A percentile compares a stretch with the other conserved stretches of the same genome.
These are phyloP conservation scores for Melinaea marsaeus DNA, from an alignment of 2,888 invertebrate genomes.

Conservation along the genomic window DNA sequence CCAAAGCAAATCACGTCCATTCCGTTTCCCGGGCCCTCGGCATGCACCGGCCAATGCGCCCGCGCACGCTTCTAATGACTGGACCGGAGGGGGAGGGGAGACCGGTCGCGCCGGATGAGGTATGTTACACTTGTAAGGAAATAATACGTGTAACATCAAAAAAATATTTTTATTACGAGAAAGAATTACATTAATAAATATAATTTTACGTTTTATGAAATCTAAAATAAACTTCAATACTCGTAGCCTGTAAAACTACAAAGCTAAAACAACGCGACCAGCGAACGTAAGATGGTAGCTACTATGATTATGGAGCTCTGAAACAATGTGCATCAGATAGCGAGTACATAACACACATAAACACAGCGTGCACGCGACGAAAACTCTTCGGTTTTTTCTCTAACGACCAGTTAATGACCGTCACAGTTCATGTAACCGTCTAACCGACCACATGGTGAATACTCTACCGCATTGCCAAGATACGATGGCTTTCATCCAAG, in stretches of 20 bases:
- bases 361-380: slow-evolving; percentile 19
- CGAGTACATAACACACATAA: slow-evolving; percentile 6
- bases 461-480: slow-evolving; percentile 18
- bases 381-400: slow-evolving; percentile 19
- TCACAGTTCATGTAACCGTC: slow-evolving; percentile 27
- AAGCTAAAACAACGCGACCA: no score
- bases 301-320: no score
- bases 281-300: no score
- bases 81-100: slow-evolving; percentile 46
- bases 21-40: slow-evolving; percentile 50
- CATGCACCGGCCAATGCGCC: slow-evolving; percentile 69
- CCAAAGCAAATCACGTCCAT: slow-evolving; percentile 50
- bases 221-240: no score
- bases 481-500: slow-evolving; percentile 1
- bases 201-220: not conserved
- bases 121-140: slow-evolving; percentile 42
- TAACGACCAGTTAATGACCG: slow-evolving; percentile 30
- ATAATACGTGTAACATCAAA: not conserved
- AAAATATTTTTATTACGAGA: not conserved
- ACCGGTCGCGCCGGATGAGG: slow-evolving; percentile 55
- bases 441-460: slow-evolving; percentile 24
- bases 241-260: no score
- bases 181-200: not conserved
- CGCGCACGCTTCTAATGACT: slow-evolving; percentile 72
- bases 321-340: no score